Evolutionary conservation across 2,888 invertebrate species (phyloP).

Genomic region (Spilosoma lubricipeda): DNA sequence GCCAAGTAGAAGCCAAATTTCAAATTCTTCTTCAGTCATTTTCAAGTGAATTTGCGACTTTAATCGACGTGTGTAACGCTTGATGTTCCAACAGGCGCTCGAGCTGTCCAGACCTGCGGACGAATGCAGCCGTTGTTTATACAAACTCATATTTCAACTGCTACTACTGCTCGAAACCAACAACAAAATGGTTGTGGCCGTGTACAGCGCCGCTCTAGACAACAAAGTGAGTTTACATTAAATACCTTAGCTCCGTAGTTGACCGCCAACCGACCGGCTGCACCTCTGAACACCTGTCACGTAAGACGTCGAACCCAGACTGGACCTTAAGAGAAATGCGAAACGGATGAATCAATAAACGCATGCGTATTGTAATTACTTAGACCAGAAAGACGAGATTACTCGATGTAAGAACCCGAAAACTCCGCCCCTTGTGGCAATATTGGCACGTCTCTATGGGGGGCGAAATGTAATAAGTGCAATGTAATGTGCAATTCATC

Average conservation of each 20-base stretch:
- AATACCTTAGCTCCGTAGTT: not conserved
- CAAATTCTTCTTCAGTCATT: too few relatives aligned
- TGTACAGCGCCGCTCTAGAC: conserved; percentile 80
- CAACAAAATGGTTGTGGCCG: conserved; percentile 92
- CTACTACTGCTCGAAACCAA: conserved; percentile 95
- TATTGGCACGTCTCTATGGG: not conserved
- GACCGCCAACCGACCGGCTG: not conserved
- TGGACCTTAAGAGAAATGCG: not conserved
- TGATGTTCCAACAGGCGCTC: conserved; percentile 86
- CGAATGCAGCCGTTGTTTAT: conserved; percentile 94
- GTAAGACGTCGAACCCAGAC: too few relatives aligned
- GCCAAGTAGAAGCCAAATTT: too few relatives aligned
- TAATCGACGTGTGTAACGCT: not conserved
- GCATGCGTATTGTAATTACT: not conserved
- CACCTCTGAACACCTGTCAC: not conserved
- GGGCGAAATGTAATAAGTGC: too few relatives aligned
- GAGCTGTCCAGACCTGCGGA: conserved; percentile 95
- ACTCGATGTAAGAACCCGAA: not conserved
- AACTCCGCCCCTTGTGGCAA: not conserved
- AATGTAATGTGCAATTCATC: too few relatives aligned
- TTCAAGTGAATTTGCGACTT: not conserved
- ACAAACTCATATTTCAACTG: conserved; percentile 96
- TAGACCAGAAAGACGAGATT: not conserved
- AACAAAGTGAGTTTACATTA: conserved; percentile 66
- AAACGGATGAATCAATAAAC: not conserved